phyloP scores from a whole-genome alignment of 2,113 vertebrate genomes.

The Dissostichus mawsoni region DNA sequence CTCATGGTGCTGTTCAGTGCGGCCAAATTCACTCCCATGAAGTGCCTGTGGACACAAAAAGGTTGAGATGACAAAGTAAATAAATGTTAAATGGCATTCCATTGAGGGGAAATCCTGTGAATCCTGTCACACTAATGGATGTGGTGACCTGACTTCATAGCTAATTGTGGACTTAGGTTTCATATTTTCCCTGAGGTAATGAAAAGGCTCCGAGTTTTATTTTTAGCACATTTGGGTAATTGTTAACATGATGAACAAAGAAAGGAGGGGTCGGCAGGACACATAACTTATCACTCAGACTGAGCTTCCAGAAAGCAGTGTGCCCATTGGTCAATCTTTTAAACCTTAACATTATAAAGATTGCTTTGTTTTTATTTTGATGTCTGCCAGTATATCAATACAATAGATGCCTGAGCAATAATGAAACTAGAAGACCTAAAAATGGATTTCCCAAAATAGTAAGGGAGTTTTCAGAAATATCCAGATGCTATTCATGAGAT shows the following conservation, averaged over 20 bases:
- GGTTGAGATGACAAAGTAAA: neutral
- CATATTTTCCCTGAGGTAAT: neutral
- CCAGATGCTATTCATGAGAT: neutral
- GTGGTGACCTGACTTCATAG: neutral
- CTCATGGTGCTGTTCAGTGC: constrained; percentile 79
- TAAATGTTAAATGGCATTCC: neutral
- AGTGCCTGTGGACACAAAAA: constrained; percentile 79
- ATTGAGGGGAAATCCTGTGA: neutral
- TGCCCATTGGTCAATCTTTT: neutral
- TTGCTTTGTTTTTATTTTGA: neutral
- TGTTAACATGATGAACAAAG: neutral
- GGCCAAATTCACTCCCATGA: constrained; percentile 81
- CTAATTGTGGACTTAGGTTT: neutral
- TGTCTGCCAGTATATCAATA: neutral
- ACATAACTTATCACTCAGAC: neutral
- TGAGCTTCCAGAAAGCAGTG: neutral
- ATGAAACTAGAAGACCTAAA: constrained; percentile 6
- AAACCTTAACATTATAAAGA: neutral
- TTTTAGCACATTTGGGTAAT: neutral
- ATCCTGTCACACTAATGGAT: neutral
- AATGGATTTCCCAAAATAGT: constrained; percentile 3
- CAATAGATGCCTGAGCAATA: neutral
- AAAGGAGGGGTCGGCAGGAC: neutral
- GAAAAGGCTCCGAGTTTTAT: neutral
- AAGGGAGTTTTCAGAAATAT: neutral